A percentile compares a stretch with the other conserved stretches of the same genome.
These are phyloP conservation scores for Agrotis ipsilon DNA, from an alignment of 2,888 invertebrate genomes.

Conservation along the genomic window DNA sequence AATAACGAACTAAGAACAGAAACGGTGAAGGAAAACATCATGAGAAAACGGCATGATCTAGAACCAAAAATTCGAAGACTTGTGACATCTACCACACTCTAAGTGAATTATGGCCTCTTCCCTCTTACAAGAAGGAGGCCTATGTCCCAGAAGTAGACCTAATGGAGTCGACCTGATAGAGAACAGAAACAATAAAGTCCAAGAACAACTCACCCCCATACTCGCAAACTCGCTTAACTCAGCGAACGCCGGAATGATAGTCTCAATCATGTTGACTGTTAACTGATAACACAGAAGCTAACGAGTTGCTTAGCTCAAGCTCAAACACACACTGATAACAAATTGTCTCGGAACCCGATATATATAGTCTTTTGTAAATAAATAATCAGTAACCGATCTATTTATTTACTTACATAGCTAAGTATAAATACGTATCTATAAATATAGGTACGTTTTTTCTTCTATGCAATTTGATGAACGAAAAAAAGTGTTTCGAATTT, in stretches of 20 bases:
- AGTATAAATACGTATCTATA: conserved; percentile 35
- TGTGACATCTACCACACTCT: too few relatives aligned
- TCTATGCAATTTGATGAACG: conserved; percentile 15
- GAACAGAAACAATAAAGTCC: background rate
- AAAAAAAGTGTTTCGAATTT: conserved; percentile 48
- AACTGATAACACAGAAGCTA: conserved; percentile 40
- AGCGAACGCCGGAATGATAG: conserved; percentile 56
- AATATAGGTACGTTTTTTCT: conserved; percentile 39
- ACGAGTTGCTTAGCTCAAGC: conserved; percentile 40
- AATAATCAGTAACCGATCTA: conserved; percentile 41
- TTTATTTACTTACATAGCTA: conserved; percentile 23
- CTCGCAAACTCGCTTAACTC: conserved; percentile 62
- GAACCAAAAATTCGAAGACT: too few relatives aligned
- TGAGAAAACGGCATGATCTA: too few relatives aligned
- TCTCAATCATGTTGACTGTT: conserved; percentile 58
- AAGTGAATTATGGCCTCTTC: too few relatives aligned
- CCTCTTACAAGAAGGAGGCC: too few relatives aligned
- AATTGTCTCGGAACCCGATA: conserved; percentile 36
- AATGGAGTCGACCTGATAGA: too few relatives aligned
- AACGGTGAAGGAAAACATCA: too few relatives aligned
- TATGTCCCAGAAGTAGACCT: too few relatives aligned
- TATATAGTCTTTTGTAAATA: conserved; percentile 55
- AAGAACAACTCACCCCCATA: conserved; percentile 58
- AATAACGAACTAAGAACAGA: too few relatives aligned
- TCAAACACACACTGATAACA: conserved; percentile 62